Percentiles rank a stretch among this genome's conserved stretches.
Conservation (phyloP, 2,888 invertebrate species). For the Fragum whitleyi region DNA sequence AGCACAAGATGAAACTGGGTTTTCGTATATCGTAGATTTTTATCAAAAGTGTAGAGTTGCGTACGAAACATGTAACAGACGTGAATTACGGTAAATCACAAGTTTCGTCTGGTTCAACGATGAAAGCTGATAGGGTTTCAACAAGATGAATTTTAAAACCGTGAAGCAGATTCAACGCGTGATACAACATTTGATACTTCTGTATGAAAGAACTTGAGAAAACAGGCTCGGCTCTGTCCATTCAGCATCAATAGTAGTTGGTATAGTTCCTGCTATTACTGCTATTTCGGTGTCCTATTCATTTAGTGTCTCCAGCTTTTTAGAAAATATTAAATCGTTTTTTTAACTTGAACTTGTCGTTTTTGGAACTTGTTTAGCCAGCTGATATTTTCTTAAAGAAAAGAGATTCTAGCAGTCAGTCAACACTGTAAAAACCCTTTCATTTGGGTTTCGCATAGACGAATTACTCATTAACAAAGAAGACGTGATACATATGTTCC, state of each 20-base stretch:
- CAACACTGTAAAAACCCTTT: too few species aligned
- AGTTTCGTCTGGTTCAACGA: constrained; percentile 1
- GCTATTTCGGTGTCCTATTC: too few species aligned
- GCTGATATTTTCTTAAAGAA: too few species aligned
- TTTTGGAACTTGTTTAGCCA: too few species aligned
- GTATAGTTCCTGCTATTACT: too few species aligned
- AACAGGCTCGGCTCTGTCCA: constrained; percentile 18
- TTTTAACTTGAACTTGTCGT: too few species aligned
- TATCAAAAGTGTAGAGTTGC: constrained; percentile 12
- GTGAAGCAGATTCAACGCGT: neutral
- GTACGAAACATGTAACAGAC: constrained; percentile 8
- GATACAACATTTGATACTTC: neutral
- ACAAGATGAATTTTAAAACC: constrained; percentile 11
- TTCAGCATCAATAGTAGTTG: neutral
- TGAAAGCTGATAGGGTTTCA: constrained; percentile 14
- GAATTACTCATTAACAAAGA: too few species aligned
- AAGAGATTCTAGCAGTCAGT: too few species aligned
- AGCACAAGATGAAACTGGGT: neutral
- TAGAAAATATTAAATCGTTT: too few species aligned
- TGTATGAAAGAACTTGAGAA: neutral
- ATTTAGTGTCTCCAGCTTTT: too few species aligned
- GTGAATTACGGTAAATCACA: constrained; percentile 1
- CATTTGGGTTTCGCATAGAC: too few species aligned
- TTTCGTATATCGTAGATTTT: neutral
- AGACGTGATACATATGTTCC: too few species aligned